phyloP scores from a whole-genome alignment of 2,797 vertebrate species.

The Pseudopleuronectes americanus region DNA sequence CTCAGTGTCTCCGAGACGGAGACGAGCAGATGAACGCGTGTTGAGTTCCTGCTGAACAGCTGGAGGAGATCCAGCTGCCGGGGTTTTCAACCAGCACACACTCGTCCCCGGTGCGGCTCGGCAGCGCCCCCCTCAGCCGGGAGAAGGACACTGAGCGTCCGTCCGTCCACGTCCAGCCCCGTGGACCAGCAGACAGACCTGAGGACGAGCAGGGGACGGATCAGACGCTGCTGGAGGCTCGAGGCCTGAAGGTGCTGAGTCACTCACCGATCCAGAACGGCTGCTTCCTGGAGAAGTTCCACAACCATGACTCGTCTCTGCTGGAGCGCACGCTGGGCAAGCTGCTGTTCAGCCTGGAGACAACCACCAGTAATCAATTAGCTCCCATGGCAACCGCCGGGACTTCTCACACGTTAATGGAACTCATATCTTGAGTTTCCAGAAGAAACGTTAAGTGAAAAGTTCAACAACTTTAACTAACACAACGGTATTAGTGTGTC shows the following conservation, averaged over 20 bases:
- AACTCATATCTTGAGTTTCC: no score
- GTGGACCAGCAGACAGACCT: constrained; percentile 45
- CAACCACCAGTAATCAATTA: no score
- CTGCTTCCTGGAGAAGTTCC: constrained; percentile 78
- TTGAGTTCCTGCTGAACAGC: constrained; percentile 56
- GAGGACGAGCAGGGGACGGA: neutral
- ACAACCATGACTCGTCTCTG: constrained; percentile 74
- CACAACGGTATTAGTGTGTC: no score
- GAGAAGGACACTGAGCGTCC: constrained; percentile 25
- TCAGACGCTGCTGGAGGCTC: no score
- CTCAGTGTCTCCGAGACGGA: constrained; percentile 29
- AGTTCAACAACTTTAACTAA: no score
- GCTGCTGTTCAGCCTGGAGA: constrained; percentile 78
- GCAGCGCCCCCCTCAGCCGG: constrained; percentile 11
- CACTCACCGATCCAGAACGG: constrained; percentile 82
- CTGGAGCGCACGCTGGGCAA: constrained; percentile 77
- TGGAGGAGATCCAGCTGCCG: constrained; percentile 42
- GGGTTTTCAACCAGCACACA: constrained; percentile 65
- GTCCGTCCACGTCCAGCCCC: constrained; percentile 39
- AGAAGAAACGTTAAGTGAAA: no score
- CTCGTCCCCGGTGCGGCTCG: neutral
- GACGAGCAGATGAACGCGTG: constrained; percentile 66
- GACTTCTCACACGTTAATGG: no score
- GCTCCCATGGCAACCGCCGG: no score
- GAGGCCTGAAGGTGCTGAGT: no score